phyloP scores from a whole-genome alignment of 2,888 invertebrate species.

The Halictus ligatus region DNA sequence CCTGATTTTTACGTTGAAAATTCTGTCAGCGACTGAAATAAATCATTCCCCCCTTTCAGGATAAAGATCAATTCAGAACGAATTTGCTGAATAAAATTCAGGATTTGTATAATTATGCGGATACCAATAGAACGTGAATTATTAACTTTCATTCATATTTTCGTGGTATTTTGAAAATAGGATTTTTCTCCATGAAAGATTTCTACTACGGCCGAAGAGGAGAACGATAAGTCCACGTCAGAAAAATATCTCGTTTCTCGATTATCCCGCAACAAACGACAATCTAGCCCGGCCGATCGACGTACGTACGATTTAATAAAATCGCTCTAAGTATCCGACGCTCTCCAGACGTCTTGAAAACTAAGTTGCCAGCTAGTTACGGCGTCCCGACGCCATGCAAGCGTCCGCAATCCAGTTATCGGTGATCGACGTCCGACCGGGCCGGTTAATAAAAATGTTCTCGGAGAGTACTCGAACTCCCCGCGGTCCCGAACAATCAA shows the following conservation, averaged over 20 bases:
- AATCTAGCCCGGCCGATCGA: not conserved
- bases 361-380: not conserved
- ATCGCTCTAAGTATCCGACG: not conserved
- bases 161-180: too few species aligned
- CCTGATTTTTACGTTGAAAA: not conserved
- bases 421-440: not conserved
- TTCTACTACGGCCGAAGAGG: too few species aligned
- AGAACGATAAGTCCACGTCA: too few species aligned
- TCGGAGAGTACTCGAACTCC: not conserved
- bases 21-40: not conserved
- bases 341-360: not conserved
- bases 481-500: not conserved
- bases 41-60: not conserved
- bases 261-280: not conserved
- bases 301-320: not conserved
- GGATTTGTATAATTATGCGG: not conserved
- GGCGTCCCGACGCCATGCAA: not conserved
- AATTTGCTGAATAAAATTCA: not conserved
- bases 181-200: too few species aligned
- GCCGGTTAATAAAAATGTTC: not conserved
- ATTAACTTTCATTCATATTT: too few species aligned
- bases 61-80: not conserved
- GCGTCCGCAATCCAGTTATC: not conserved
- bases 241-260: not conserved
- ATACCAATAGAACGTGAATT: too few species aligned